Evolutionary conservation across 1,140 invertebrate genomes (phyloP).

Genomic region (Marisa cornuarietis): DNA sequence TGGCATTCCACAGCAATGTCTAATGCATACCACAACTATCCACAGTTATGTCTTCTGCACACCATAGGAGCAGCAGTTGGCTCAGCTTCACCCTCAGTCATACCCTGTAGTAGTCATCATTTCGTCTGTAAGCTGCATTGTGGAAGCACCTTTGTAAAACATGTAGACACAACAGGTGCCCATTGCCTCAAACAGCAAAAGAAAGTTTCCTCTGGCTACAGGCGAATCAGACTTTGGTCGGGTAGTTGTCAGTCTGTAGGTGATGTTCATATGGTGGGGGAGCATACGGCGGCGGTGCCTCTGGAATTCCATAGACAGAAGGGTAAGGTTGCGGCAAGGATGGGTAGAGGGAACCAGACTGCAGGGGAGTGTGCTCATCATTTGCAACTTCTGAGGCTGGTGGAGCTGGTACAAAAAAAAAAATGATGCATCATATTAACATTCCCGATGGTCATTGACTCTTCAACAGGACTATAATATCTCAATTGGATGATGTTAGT

Average conservation of each 20-base stretch:
- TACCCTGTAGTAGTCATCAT: too few species aligned
- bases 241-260: not conserved
- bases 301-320: not conserved
- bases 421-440: not conserved
- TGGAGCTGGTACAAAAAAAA: not conserved
- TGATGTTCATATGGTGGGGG: constrained; percentile 10
- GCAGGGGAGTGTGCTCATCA: constrained; percentile 19
- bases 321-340: constrained; percentile 9
- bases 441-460: not conserved
- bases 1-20: too few species aligned
- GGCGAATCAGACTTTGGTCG: constrained; percentile 2
- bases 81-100: too few species aligned
- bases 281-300: constrained; percentile 9
- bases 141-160: too few species aligned
- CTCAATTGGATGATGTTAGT: not conserved
- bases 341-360: constrained; percentile 3
- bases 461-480: not conserved
- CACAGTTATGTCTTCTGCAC: too few species aligned
- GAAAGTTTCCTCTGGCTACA: too few species aligned
- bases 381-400: not conserved
- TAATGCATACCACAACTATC: too few species aligned
- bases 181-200: too few species aligned
- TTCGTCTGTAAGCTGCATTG: too few species aligned
- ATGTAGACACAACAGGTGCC: too few species aligned
- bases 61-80: too few species aligned